Evolutionary conservation across 2,797 vertebrate species (phyloP).

Genomic region (Gymnodraco acuticeps): DNA sequence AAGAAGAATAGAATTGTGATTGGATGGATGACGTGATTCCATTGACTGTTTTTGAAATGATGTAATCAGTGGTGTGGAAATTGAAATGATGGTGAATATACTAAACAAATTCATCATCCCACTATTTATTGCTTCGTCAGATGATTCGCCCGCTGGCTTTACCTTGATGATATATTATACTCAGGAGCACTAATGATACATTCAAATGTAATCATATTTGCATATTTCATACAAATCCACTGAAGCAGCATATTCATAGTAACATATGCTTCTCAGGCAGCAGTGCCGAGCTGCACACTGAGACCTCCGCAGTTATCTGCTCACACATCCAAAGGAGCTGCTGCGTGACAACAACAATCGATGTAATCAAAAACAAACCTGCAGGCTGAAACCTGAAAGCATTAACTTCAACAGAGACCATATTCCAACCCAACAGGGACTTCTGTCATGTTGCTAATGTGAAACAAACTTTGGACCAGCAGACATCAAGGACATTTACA

Average conservation of each 20-base stretch:
- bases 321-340: background rate
- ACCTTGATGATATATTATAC: background rate
- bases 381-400: background rate
- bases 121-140: background rate
- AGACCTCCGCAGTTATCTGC: background rate
- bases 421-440: background rate
- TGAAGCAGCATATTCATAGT: background rate
- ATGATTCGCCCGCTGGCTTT: background rate
- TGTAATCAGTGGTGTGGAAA: background rate
- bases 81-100: background rate
- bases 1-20: too few relatives aligned
- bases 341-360: slow-evolving; percentile 6
- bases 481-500: background rate
- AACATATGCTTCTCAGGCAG: background rate
- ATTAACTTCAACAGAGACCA: background rate
- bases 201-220: background rate
- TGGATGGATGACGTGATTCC: too few relatives aligned
- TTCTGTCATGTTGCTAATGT: background rate
- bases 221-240: background rate
- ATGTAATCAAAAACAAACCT: slow-evolving; percentile 8
- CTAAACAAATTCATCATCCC: background rate
- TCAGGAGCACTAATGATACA: background rate
- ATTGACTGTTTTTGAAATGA: background rate
- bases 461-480: background rate
- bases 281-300: background rate